Evolutionary conservation across 30 jellyfish, hydroid and myxozoan genomes (phyloP).

Genomic region (Catostylus mosaicus): DNA sequence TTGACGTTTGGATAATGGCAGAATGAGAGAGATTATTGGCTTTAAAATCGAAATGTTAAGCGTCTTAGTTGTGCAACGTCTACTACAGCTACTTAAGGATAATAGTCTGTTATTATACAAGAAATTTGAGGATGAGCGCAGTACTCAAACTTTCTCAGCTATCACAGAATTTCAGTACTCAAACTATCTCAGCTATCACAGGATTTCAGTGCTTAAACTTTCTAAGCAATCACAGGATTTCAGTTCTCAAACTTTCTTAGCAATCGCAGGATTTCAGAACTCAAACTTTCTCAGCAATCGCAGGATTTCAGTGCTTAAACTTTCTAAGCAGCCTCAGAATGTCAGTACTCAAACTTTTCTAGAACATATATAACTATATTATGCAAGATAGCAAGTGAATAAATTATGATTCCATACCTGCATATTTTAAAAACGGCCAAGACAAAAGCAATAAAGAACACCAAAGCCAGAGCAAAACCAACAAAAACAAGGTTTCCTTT

Average conservation of each 20-base stretch:
- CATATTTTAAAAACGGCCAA: constrained; percentile 11
- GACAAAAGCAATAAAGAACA: constrained; percentile 1
- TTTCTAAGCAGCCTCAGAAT: not conserved
- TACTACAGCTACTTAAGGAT: not conserved
- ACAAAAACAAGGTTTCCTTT: not conserved
- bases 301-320: not conserved
- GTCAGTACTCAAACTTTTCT: not conserved
- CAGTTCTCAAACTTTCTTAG: not conserved
- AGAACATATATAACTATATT: no score
- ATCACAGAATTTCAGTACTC: not conserved
- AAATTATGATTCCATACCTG: not conserved
- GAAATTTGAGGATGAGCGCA: no score
- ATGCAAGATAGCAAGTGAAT: not conserved
- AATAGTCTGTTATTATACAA: not conserved
- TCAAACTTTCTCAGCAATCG: not conserved
- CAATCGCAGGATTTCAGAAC: not conserved
- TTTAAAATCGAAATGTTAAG: not conserved
- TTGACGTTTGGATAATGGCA: not conserved
- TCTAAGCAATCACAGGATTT: not conserved
- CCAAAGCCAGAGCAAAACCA: constrained; percentile 13
- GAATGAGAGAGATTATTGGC: not conserved
- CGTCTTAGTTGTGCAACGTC: not conserved
- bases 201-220: not conserved
- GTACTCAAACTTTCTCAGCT: not conserved
- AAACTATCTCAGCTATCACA: not conserved